phyloP scores from a whole-genome alignment of 2,888 invertebrate genomes.

The Yponomeuta sedellus region DNA sequence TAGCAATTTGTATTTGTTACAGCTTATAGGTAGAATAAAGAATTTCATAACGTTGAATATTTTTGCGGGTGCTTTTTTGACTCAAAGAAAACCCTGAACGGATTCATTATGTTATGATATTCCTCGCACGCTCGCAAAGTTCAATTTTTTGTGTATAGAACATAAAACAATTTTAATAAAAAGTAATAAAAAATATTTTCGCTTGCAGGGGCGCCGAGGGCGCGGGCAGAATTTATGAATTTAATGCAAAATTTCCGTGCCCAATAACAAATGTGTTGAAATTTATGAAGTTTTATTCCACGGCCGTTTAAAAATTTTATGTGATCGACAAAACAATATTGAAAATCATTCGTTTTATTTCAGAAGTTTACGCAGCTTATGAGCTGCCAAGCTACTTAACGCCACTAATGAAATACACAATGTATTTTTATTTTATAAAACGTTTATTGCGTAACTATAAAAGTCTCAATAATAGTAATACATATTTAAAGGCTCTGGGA shows the following conservation, averaged over 20 bases:
- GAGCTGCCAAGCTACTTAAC: too few relatives aligned
- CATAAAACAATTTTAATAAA: conserved; percentile 6
- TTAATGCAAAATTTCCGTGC: background rate
- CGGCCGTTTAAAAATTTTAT: background rate
- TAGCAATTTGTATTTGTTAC: too few relatives aligned
- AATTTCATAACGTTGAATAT: background rate
- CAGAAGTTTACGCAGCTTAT: too few relatives aligned
- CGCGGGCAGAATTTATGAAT: background rate
- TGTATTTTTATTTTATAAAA: too few relatives aligned
- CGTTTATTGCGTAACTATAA: too few relatives aligned
- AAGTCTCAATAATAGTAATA: too few relatives aligned
- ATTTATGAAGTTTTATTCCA: background rate
- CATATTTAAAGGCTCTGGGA: too few relatives aligned
- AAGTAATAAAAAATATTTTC: background rate
- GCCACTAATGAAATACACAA: too few relatives aligned
- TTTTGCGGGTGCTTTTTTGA: background rate
- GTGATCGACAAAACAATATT: background rate
- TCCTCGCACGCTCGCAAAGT: background rate
- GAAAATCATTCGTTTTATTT: too few relatives aligned
- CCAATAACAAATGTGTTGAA: background rate
- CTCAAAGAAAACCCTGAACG: background rate
- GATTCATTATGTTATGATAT: background rate
- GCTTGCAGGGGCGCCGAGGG: background rate
- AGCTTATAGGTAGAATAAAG: too few relatives aligned
- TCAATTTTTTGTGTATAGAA: background rate